A percentile compares a stretch with the other conserved stretches of the same genome.
Evolutionary conservation across 2,888 invertebrate genomes (phyloP).

Genomic region (Eupithecia centaureata): DNA sequence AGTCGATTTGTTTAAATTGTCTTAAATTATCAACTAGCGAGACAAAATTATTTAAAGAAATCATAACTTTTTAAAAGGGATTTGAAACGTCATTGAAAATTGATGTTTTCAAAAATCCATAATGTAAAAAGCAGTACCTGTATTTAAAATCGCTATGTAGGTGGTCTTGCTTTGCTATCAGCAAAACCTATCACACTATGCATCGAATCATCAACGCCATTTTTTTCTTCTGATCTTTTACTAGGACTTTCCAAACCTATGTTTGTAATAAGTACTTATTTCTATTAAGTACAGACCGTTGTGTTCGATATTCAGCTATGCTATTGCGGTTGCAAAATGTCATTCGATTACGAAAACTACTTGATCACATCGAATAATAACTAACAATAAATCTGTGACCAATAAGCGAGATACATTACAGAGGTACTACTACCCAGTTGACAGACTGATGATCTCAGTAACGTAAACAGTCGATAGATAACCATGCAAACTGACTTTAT

Average conservation of each 20-base stretch:
- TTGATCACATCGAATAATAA: conserved; percentile 19
- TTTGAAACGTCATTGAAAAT: not conserved
- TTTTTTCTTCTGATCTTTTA: not conserved
- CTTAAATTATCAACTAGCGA: conserved; percentile 14
- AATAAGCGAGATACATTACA: not conserved
- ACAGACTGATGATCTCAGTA: conserved; percentile 52
- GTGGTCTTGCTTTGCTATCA: not conserved
- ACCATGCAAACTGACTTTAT: conserved; percentile 23
- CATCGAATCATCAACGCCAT: not conserved
- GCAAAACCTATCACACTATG: not conserved
- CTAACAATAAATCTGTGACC: conserved; percentile 22
- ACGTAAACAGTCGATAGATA: conserved; percentile 43
- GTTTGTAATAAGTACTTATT: too few relatives aligned
- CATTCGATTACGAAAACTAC: conserved; percentile 33
- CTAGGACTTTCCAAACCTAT: not conserved
- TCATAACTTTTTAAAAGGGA: not conserved
- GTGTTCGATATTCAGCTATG: conserved; percentile 30
- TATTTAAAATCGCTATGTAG: not conserved
- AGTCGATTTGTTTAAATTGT: conserved; percentile 31
- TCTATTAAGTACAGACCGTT: not conserved
- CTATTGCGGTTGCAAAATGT: conserved; percentile 32
- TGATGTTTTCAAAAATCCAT: not conserved
- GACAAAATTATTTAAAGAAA: not conserved
- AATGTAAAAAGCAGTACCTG: not conserved
- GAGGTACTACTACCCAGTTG: conserved; percentile 21